Evolutionary conservation across 2,888 invertebrate species (phyloP).

Genomic region (Allolobophora icterica): DNA sequence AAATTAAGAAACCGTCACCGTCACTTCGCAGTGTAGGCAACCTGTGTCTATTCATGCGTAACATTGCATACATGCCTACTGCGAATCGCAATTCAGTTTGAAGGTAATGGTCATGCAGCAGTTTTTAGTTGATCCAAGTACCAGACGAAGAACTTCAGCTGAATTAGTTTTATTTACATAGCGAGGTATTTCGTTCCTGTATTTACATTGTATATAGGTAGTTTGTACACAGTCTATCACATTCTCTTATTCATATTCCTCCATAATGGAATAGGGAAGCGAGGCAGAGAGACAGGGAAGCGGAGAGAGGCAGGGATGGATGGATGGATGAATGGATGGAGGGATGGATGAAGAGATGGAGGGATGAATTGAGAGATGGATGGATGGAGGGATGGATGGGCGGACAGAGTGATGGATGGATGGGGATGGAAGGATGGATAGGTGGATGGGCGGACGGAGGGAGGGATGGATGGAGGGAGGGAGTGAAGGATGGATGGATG

Average conservation of each 20-base stretch:
- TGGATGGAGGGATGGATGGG: too few relatives aligned
- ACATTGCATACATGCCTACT: background rate
- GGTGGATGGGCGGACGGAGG: too few relatives aligned
- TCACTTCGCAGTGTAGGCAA: background rate
- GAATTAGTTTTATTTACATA: background rate
- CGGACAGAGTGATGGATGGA: too few relatives aligned
- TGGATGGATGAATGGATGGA: too few relatives aligned
- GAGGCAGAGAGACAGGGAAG: background rate
- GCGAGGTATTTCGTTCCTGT: background rate
- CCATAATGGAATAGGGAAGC: background rate
- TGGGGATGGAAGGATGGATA: too few relatives aligned
- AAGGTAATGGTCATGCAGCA: background rate
- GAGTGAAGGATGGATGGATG: too few relatives aligned
- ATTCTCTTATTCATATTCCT: background rate
- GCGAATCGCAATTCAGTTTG: background rate
- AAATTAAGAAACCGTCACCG: too few relatives aligned
- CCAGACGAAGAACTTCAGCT: background rate
- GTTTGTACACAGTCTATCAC: conserved; percentile 17
- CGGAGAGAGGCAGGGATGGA: too few relatives aligned
- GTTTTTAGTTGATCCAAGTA: background rate
- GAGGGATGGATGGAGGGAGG: too few relatives aligned
- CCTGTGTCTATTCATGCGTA: background rate
- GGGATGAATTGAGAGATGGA: too few relatives aligned
- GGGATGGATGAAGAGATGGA: too few relatives aligned
- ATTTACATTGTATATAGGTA: background rate